A percentile compares a stretch with the other conserved stretches of the same genome.
Evolutionary conservation across 2,113 vertebrate species (phyloP).

Genomic region (Malurus alboscapulatus): DNA sequence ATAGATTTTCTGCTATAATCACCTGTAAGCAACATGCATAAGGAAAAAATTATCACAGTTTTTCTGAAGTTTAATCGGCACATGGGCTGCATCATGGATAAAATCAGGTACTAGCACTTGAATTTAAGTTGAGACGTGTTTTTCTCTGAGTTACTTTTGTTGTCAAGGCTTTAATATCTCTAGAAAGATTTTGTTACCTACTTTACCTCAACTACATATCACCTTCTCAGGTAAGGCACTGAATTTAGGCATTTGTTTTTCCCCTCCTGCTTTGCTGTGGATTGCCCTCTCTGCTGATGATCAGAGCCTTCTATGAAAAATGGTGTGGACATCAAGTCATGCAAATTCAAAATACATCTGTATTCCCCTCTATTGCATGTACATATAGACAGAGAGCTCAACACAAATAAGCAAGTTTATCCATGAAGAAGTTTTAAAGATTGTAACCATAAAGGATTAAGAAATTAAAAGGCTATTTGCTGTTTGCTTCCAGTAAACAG

Average conservation of each 20-base stretch:
- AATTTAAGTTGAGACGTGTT: background rate
- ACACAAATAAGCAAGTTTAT: background rate
- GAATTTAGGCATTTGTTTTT: background rate
- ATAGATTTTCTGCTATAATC: conserved; percentile 2
- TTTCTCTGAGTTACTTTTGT: background rate
- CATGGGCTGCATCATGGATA: background rate
- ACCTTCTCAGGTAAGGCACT: background rate
- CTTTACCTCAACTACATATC: background rate
- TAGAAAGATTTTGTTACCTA: background rate
- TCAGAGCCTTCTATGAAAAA: background rate
- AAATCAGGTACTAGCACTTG: conserved; percentile 7
- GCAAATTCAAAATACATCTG: background rate
- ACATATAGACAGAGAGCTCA: background rate
- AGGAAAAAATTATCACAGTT: background rate
- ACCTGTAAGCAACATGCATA: background rate
- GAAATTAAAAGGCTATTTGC: background rate
- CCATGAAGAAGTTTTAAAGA: background rate
- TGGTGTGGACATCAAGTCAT: background rate
- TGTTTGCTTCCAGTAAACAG: background rate
- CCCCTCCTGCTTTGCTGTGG: background rate
- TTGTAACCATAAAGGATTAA: background rate
- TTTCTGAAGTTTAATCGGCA: background rate
- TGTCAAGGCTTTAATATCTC: background rate
- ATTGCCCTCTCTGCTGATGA: background rate
- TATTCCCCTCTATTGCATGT: background rate